Conservation (phyloP, 2,113 vertebrate genomes). For the Gopherus evgoodei region DNA sequence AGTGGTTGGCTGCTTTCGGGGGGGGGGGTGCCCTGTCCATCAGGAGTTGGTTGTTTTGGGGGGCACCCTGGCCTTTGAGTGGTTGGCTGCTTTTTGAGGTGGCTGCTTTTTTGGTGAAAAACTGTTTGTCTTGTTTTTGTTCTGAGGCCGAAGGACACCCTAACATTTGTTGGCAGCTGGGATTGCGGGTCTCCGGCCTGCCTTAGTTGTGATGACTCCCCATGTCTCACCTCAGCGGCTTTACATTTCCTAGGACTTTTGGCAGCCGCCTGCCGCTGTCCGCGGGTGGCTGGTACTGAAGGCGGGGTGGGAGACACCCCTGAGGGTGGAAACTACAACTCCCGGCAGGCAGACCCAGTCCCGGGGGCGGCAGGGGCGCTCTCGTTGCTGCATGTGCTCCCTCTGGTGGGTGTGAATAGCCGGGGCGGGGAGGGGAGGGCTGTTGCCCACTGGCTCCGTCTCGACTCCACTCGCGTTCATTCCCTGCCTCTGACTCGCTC, state of each 20-base stretch:
- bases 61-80: too few species aligned
- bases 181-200: not conserved
- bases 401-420: conserved; percentile 35
- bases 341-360: not conserved
- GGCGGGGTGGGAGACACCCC: not conserved
- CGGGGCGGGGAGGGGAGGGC: not conserved
- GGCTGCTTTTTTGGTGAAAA: not conserved
- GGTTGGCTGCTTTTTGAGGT: not conserved
- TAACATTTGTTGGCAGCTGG: not conserved
- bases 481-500: not conserved
- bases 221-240: not conserved
- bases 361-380: not conserved
- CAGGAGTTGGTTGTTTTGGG: too few species aligned
- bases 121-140: not conserved
- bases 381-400: conserved; percentile 22
- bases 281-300: conserved; percentile 37
- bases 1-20: too few species aligned
- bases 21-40: too few species aligned
- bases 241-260: not conserved
- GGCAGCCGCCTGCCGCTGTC: conserved; percentile 29
- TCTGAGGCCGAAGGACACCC: not conserved
- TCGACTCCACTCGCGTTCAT: not conserved
- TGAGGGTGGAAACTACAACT: not conserved
- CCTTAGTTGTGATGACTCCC: not conserved
- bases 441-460: not conserved